Base-by-base conservation (phyloP, 2,888 invertebrate species). In the Abscondita cerata region DNA sequence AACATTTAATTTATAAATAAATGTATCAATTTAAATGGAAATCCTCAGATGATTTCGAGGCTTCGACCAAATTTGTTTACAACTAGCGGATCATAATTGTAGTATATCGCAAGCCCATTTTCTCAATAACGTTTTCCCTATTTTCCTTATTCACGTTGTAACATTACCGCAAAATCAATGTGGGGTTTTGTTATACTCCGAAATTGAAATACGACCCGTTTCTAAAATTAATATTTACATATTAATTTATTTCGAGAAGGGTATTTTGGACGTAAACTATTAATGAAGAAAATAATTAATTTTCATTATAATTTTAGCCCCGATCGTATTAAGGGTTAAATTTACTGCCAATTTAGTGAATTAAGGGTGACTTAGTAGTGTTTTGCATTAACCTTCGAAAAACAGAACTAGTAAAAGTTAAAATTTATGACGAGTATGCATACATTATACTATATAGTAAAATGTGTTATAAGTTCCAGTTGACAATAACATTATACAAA, bases 401-500 rank as follows among this genome's bases (percentile, higher is more conserved):
- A 46, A 46, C 20, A 20, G 20, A 46, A 46, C 12, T 47, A 47
- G 25, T 25, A n/a, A 31, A 5, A 41, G 20, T 15, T 38, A 19
- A 47, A 55, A 55, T 47, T 31, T 55, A 47, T 36, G 46, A 20
- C 47, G n/a, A 34, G 15, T 47, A 12, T 18, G 31, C 36, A 44
- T 41, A 12, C 50, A 12, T 51, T n/a, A n/a, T n/a, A n/a, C n/a
- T n/a, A n/a, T n/a, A n/a, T n/a, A n/a, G 50, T 19, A 13, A 50
- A 57, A 57, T 57, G 57, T 18, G 31, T 31, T 57, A 57, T 51
- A 57, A 51, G 44, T 57, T 57, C 44, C 57, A 41, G 57, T 57
- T 46, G 60, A 60, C 60, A 60, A 60, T 60, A 55, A 41, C 54
- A 60, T 60, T 60, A 55, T 41, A 55, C 51, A 60, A 60, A 60